These are phyloP conservation scores for Lacanobia wlatinum DNA, from an alignment of 2,888 invertebrate species.

Conservation along the genomic window DNA sequence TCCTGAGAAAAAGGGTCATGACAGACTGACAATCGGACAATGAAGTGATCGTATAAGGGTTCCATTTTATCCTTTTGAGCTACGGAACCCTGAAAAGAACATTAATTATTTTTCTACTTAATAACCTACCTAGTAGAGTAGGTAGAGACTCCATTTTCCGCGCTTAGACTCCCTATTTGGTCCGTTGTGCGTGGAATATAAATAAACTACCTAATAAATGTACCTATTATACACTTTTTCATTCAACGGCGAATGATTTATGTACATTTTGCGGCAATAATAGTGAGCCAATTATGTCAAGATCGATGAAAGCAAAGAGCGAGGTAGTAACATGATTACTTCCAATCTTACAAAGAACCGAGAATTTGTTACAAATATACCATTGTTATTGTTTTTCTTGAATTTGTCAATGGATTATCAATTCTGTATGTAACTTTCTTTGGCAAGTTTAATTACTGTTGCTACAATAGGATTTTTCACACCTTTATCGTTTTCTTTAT, in stretches of 20 bases:
- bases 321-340: slow-evolving; percentile 36
- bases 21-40: too few species aligned
- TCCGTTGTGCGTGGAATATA: too few species aligned
- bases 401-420: slow-evolving; percentile 46
- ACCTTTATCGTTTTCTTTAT: slow-evolving; percentile 8
- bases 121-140: not conserved
- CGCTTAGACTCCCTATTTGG: too few species aligned
- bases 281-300: slow-evolving; percentile 53
- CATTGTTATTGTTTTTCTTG: slow-evolving; percentile 64
- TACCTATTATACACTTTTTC: not conserved
- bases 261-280: slow-evolving; percentile 30
- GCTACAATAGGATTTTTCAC: slow-evolving; percentile 23
- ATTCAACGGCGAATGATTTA: slow-evolving; percentile 14
- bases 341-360: slow-evolving; percentile 50
- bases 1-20: too few species aligned
- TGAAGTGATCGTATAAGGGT: too few species aligned
- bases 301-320: slow-evolving; percentile 51
- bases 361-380: slow-evolving; percentile 58
- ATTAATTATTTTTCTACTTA: too few species aligned
- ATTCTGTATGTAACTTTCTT: slow-evolving; percentile 50
- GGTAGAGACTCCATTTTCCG: too few species aligned
- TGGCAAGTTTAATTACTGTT: slow-evolving; percentile 20
- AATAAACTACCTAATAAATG: not conserved
- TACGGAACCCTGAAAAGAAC: too few species aligned
- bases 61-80: too few species aligned